Percentiles rank a stretch among this genome's conserved stretches.
phyloP scores from a whole-genome alignment of 1,140 invertebrate genomes.

The Drosophila parvula region DNA sequence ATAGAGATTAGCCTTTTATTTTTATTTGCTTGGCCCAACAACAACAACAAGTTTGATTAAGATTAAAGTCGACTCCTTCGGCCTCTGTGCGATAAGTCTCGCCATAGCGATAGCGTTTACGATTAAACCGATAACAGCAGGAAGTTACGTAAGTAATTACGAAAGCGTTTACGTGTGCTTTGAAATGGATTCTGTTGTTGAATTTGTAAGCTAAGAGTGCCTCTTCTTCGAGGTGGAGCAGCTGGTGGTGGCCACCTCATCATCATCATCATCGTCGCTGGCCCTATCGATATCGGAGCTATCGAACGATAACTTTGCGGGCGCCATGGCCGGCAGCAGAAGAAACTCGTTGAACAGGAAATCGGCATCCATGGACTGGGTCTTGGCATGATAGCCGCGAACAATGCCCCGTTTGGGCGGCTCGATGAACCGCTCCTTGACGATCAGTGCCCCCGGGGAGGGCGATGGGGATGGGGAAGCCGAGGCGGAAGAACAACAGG shows the following conservation, averaged over 20 bases:
- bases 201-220: conserved; percentile 13
- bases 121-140: conserved; percentile 9
- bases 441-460: conserved; percentile 81
- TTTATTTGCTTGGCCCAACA: conserved; percentile 51
- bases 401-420: conserved; percentile 84
- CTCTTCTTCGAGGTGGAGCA: not conserved
- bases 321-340: conserved; percentile 59
- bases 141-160: conserved; percentile 1
- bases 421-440: conserved; percentile 85
- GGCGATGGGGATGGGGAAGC: conserved; percentile 33
- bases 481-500: conserved; percentile 33
- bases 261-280: conserved; percentile 12
- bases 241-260: not conserved
- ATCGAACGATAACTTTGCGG: conserved; percentile 38
- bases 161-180: conserved; percentile 15
- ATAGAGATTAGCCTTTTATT: conserved; percentile 53
- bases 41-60: conserved; percentile 62
- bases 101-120: conserved; percentile 5
- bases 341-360: conserved; percentile 81
- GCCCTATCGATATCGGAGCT: conserved; percentile 31
- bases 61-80: conserved; percentile 13
- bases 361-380: conserved; percentile 79
- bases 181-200: not conserved
- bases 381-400: conserved; percentile 84
- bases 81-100: conserved; percentile 5